Base-by-base conservation (phyloP, 2,113 vertebrate species). In the Axis porcinus region DNA sequence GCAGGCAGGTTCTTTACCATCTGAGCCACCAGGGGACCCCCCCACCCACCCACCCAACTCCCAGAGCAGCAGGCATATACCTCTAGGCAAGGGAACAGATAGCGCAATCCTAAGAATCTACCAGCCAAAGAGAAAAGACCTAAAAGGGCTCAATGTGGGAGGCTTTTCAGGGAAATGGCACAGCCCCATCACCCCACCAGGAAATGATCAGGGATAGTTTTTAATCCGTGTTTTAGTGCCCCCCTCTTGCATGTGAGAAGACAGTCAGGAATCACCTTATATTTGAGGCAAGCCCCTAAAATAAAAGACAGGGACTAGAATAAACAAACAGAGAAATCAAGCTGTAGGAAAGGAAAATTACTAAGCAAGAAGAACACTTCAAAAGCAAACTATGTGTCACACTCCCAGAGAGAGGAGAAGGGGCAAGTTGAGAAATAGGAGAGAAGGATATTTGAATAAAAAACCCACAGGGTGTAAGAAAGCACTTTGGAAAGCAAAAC, bases 11-110 rank as follows among this genome's bases (percentile, higher is more conserved):
- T 70, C 64, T 36, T 11, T 36, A 70, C 64, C n/a, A 70, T 70
- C 64, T 36, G n/a, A 36, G n/a, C 64, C n/a, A 36, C n/a, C 30
- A 70, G 8, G 33, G 14, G 62, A 67, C 3, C 33, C 15, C 0
- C 3, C 7, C 0, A 64, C 8, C 33, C 17, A 17, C 0, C 4
- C 17, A 12, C n/a, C 36, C 19, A 40, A 13, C 11, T 54, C 43
- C 36, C 70, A 50, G 28, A 91, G n/a, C 1, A 88, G 21, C 27
- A 30, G 33, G 50, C 58, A 30, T 10, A 11, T 1, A 81, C 47
- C 54, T 91, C 16, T 33, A 33, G 50, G 54, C 23, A 50, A 64
- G 12, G 8, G 10, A 27, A 70, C 0, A 14, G 3, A 30, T 23
- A 58, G 1, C 0, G 14, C 10, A 6, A 58, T 82, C 74, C 76